Base-by-base conservation (phyloP, 2,113 vertebrate species). In the Cinclus cinclus region DNA sequence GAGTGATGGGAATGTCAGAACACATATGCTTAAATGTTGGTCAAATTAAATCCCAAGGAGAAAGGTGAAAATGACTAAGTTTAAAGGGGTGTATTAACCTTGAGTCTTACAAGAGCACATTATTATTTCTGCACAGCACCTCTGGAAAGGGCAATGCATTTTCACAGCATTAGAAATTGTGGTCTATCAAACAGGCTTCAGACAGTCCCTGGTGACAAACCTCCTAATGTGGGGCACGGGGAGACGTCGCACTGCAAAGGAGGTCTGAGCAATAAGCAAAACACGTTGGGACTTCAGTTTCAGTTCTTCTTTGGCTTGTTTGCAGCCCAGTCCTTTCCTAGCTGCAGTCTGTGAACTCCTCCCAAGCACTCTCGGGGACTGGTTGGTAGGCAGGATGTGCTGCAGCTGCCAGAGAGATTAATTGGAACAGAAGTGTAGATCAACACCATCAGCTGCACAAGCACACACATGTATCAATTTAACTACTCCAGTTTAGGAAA, bases 291-390 rank as follows among this genome's bases (percentile, higher is more conserved):
- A 76, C 68, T 89, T 62, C 12, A 81, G 75, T 96, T 95, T 94
- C 91, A 92, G 35, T 96, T 97, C 95, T 95, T 90, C 85, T 95
- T 81, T 85, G 69, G 53, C 58, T 93, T 30, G 14, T 58, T 94
- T 84, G 84, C 79, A 80, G 55, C 75, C 52, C 22, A n/a, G 55
- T 74, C 71, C 49, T 77, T 86, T 85, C 90, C 67, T 83, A 33
- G 78, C 18, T 46, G n/a, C 31, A 82, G 77, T 8, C 71, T 95
- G 87, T 96, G 95, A 92, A 88, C 75, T 63, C 69, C 41, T 91
- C 83, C 55, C 74, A 37, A 31, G 84, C 64, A 25, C 42, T 46
- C 59, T 37, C 24, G 28, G 87, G 81, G 41, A 39, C 78, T 77
- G 39, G 70, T 60, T 94, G 82, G 88, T 85, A 94, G 59, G 93